Evolutionary conservation across 1,140 invertebrate species (phyloP), one percentile per base, ranked within the genome.

Genomic region (Philotrypesis tridentata): DNA sequence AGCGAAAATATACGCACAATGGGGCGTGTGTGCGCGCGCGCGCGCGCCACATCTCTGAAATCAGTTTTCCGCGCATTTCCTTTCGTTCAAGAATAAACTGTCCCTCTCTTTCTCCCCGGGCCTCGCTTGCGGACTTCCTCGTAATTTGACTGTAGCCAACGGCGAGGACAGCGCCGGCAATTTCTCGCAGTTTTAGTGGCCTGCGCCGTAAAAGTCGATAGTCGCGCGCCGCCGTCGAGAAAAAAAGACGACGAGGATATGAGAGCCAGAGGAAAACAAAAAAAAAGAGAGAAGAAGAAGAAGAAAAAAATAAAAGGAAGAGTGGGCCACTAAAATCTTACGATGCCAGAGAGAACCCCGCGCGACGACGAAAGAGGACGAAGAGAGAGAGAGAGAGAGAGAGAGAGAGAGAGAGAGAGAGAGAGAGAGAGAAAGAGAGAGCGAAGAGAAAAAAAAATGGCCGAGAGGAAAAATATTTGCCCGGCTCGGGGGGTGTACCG

Each of bases 111-210:
- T 25, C 63, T 7, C 1, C 25, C 70, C n/a, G n/a, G n/a, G n/a
- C n/a, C n/a, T n/a, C n/a, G 1, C 37, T n/a, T 31, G 14, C 21
- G 60, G 70, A 55, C 23, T 63, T 63, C 17, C 33, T 48, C 72
- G 72, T 81, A 81, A 81, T 81, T 81, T 75, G 72, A 70, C 72
- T 81, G 75, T 75, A 72, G 48, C 33, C 76, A 14, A 21, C 65
- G n/a, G 9, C 29, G 27, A 12, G 5, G 27, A 8, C 43, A 31
- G 48, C 25, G 48, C 43, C 61, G 60, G 65, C 65, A 70, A 79
- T 79, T 79, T 79, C 23, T 55, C 76, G 27, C 60, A 29, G 29
- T 80, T 80, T 80, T 80, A 80, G 55, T 80, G 70, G 29, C 40
- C 17, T 29, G 9, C 11, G 27, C 8, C 40, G 61, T 80, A 80